Base-by-base conservation (phyloP, 2,113 vertebrate genomes). In the Oreochromis aureus region DNA sequence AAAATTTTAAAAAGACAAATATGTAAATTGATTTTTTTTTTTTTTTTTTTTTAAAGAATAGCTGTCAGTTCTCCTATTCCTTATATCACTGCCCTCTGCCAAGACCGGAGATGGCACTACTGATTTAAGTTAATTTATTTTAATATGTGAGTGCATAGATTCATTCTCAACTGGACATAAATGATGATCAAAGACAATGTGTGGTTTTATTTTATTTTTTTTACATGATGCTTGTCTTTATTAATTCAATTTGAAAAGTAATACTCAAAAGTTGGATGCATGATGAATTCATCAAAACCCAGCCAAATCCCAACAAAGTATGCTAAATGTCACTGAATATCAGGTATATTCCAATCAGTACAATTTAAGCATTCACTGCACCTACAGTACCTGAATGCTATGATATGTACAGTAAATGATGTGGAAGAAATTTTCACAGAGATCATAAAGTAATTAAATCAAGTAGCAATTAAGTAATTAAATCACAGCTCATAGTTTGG, bases 341-440 rank as follows among this genome's bases (percentile, higher is more conserved):
- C 32, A 9, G 58, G 58, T 59, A 6, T 59, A 63, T 36, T 63
- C 59, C 59, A 36, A 4, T 63, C 32, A 63, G 32, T 36, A 7
- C 59, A 36, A 18, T n/a, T 36, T 63, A 63, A 63, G 59, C 59
- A 4, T 34, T 63, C 30, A 34, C 16, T 19, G 30, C 59, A 63
- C 59, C 59, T 63, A 0, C 10, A 63, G 18, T 63, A 36, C 18
- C 32, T 1, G 61, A 66, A 6, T 66, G 32, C 32, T 66, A 18
- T 66, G 61, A 66, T 5, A 12, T 66, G 7, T 63, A 0, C 18
- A 66, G 61, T n/a, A 36, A 66, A n/a, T n/a, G 18, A 0, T 63
- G 59, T 63, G 32, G 32, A 63, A 36, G 18, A 63, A 5, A 34
- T 63, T 11, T 34, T 19, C 59, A 63, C 30, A 61, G 30, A 36